A percentile compares a stretch with the other conserved stretches of the same genome.
Evolutionary conservation across 2,888 invertebrate genomes (phyloP).

Genomic region (Drosophila quinaria): DNA sequence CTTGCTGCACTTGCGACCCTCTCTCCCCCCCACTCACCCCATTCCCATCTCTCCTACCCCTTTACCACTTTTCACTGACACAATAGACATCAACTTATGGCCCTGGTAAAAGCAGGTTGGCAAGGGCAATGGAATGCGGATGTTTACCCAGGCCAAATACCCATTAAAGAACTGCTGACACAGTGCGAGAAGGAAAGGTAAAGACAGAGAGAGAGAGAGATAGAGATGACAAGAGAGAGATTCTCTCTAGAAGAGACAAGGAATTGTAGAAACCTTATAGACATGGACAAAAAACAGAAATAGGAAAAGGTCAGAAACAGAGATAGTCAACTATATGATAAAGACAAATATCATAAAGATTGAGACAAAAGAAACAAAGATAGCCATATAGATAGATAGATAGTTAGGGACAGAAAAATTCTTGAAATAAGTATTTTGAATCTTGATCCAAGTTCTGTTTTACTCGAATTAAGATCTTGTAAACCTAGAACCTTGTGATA

Average conservation of each 20-base stretch:
- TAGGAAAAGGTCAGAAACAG: not conserved
- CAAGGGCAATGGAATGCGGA: constrained; percentile 51
- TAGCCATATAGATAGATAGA: too few relatives aligned
- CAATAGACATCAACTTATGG: constrained; percentile 62
- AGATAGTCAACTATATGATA: not conserved
- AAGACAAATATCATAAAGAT: not conserved
- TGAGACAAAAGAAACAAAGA: not conserved
- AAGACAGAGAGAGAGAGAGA: not conserved
- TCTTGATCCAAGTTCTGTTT: too few relatives aligned
- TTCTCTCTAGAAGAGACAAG: not conserved
- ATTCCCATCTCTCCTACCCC: not conserved
- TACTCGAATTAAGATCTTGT: too few relatives aligned
- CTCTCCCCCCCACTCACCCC: not conserved
- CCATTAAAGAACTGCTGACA: constrained; percentile 26
- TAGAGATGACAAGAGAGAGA: not conserved
- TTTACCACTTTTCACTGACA: constrained; percentile 12
- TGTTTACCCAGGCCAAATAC: constrained; percentile 54
- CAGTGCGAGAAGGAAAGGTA: not conserved
- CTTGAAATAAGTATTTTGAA: too few relatives aligned
- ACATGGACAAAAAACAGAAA: not conserved
- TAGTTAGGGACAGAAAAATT: too few relatives aligned
- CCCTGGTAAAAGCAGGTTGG: constrained; percentile 32
- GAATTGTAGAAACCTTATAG: not conserved
- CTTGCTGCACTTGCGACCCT: constrained; percentile 60
- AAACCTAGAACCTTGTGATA: too few relatives aligned